phyloP scores from a whole-genome alignment of 2,797 vertebrate species.

The Poeciliopsis paucimaculata region DNA sequence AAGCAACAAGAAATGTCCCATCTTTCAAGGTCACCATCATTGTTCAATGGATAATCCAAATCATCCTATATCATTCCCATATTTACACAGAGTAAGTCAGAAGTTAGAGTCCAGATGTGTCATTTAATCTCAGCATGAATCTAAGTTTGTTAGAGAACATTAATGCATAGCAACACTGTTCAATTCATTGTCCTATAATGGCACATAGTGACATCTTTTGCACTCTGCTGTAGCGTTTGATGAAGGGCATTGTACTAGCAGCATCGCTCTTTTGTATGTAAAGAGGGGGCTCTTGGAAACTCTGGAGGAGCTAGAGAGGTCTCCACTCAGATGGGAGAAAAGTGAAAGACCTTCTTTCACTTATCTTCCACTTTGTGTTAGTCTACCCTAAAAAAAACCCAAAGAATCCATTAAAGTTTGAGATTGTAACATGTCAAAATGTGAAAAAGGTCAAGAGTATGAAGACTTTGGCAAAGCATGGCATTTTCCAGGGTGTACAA shows the following conservation, averaged over 20 bases:
- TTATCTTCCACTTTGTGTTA: not conserved
- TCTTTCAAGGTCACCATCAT: constrained; percentile 13
- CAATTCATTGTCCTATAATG: not conserved
- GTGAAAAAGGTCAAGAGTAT: not conserved
- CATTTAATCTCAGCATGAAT: not conserved
- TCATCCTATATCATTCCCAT: constrained; percentile 49
- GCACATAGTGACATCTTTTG: not conserved
- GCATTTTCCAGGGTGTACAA: not conserved
- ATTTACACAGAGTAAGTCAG: constrained; percentile 22
- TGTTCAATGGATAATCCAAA: constrained; percentile 60
- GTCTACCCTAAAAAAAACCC: not conserved
- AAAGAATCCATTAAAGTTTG: not conserved
- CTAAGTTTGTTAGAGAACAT: not conserved
- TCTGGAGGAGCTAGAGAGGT: not conserved
- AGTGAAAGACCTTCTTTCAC: not conserved
- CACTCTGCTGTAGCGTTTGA: not conserved
- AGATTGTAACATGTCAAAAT: not conserved
- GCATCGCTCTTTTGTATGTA: not conserved
- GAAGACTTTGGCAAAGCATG: not conserved
- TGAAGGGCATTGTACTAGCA: not conserved
- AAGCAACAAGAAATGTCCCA: constrained; percentile 32
- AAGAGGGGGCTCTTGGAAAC: not conserved
- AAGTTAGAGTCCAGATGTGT: not conserved
- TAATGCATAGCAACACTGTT: not conserved
- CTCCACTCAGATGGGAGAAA: not conserved